phyloP scores from a whole-genome alignment of 1,140 invertebrate genomes.

The Heliconius melpomene region DNA sequence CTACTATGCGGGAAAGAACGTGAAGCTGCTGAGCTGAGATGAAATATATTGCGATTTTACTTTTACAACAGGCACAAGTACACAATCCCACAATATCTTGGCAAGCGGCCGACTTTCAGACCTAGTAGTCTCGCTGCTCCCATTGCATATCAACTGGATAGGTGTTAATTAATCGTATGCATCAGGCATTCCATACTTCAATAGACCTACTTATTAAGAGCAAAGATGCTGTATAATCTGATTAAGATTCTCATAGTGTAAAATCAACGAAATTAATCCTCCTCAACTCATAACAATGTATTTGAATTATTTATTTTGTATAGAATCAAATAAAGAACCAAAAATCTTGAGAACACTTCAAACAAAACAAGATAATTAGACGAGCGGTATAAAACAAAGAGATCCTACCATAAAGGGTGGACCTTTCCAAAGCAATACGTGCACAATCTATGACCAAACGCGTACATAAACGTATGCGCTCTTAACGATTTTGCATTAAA shows the following conservation, averaged over 20 bases:
- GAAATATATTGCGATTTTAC: neutral
- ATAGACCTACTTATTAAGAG: neutral
- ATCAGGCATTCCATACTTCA: neutral
- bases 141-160: constrained; percentile 6
- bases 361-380: neutral
- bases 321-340: no score
- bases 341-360: neutral
- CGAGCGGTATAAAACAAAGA: neutral
- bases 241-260: neutral
- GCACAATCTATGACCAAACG: constrained; percentile 28
- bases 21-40: no score
- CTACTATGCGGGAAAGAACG: no score
- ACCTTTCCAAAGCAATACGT: constrained; percentile 14
- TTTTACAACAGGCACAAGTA: neutral
- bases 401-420: neutral
- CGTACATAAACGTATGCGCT: neutral
- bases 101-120: constrained; percentile 6
- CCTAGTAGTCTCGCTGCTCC: neutral
- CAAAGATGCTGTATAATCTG: neutral
- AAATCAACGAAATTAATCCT: neutral
- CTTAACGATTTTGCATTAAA: constrained; percentile 41
- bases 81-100: neutral
- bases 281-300: neutral
- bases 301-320: no score
- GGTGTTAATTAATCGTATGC: neutral